Percentiles rank a stretch among this genome's conserved stretches.
phyloP scores from a whole-genome alignment of 2,888 invertebrate species.

The Lottia scabra region DNA sequence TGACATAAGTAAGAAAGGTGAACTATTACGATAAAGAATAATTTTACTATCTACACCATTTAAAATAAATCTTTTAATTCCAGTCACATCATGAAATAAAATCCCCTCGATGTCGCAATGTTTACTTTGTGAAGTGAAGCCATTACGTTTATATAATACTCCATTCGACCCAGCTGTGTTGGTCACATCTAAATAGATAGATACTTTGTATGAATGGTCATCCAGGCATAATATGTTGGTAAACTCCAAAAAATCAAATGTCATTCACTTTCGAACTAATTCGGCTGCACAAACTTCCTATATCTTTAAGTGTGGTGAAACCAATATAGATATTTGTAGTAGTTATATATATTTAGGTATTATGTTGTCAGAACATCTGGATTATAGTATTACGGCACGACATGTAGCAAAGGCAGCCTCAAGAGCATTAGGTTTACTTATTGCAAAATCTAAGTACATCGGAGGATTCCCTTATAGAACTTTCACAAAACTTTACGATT shows the following conservation, averaged over 20 bases:
- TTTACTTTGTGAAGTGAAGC: no score
- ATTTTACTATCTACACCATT: no score
- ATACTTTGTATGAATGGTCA: no score
- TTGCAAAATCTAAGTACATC: conserved; percentile 10
- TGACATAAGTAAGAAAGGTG: no score
- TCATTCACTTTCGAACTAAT: conserved; percentile 28
- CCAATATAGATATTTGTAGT: conserved; percentile 8
- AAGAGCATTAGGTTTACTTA: conserved; percentile 14
- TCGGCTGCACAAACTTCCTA: not conserved
- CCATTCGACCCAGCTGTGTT: no score
- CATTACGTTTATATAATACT: no score
- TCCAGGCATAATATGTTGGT: conserved; percentile 18
- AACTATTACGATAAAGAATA: no score
- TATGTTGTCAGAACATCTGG: conserved; percentile 14
- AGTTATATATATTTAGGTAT: conserved; percentile 25
- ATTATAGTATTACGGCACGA: conserved; percentile 17
- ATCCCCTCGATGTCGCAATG: no score
- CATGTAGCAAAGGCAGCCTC: conserved; percentile 8
- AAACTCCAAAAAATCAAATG: conserved; percentile 30
- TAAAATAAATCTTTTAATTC: no score
- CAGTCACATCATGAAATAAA: no score
- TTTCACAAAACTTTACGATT: conserved; percentile 20
- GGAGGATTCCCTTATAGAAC: conserved; percentile 19
- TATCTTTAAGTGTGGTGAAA: conserved; percentile 24
- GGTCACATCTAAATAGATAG: no score